phyloP scores from a whole-genome alignment of 2,113 vertebrate species.

The Oceanites oceanicus region DNA sequence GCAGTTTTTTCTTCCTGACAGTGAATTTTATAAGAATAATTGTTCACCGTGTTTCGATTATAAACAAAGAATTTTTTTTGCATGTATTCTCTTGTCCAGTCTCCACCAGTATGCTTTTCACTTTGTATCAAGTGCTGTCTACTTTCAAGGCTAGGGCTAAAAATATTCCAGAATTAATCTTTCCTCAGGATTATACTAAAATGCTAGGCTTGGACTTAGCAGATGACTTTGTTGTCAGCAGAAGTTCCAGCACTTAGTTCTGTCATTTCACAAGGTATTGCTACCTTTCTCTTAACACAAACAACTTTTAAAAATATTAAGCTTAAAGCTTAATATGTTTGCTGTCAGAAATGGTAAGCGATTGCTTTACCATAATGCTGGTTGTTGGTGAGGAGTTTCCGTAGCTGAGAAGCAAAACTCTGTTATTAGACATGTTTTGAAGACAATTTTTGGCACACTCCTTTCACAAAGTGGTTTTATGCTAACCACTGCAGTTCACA shows the following conservation, averaged over 20 bases:
- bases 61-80: neutral
- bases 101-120: neutral
- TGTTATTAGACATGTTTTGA: neutral
- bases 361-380: neutral
- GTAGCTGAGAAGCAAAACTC: neutral
- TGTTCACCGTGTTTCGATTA: neutral
- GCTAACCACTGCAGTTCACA: neutral
- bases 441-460: neutral
- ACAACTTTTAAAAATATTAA: neutral
- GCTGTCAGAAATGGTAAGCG: neutral
- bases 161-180: slow-evolving; percentile 50
- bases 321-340: neutral
- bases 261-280: neutral
- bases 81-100: neutral
- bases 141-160: slow-evolving; percentile 6
- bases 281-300: neutral
- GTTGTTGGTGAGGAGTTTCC: neutral
- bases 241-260: slow-evolving; percentile 6
- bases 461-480: neutral
- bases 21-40: neutral
- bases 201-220: neutral
- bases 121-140: neutral
- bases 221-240: slow-evolving; percentile 15
- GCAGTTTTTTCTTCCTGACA: neutral
- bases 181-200: neutral